phyloP scores from a whole-genome alignment of 2,113 vertebrate species.

The Mus spicilegus region DNA sequence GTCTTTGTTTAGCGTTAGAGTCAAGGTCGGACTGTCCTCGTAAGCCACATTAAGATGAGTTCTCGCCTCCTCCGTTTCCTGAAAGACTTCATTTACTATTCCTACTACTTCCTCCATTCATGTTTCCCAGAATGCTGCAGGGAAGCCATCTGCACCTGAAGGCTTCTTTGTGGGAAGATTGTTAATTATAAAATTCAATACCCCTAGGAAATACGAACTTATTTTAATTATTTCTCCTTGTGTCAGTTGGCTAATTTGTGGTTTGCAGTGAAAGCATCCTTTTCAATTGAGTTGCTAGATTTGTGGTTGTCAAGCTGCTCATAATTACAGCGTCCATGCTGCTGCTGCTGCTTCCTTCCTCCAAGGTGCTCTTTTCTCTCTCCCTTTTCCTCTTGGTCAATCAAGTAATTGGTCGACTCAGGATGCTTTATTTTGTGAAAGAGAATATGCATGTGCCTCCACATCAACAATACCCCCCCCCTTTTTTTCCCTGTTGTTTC shows the following conservation, averaged over 20 bases:
- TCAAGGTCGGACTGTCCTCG: not conserved
- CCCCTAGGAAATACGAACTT: slow-evolving; percentile 18
- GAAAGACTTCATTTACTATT: not conserved
- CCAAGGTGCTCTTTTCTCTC: not conserved
- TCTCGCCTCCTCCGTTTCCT: slow-evolving; percentile 48
- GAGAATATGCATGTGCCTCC: not conserved
- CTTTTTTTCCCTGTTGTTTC: not conserved
- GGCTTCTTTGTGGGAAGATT: slow-evolving; percentile 16
- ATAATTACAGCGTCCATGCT: not conserved
- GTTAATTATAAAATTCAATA: slow-evolving; percentile 49
- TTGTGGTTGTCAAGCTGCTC: not conserved
- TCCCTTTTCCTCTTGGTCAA: not conserved
- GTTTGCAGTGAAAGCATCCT: slow-evolving; percentile 8
- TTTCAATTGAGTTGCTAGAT: not conserved
- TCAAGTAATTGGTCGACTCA: not conserved
- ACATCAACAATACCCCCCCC: not conserved
- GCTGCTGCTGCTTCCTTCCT: not conserved
- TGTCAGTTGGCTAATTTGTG: not conserved
- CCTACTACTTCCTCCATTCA: not conserved
- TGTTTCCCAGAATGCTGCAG: slow-evolving; percentile 49
- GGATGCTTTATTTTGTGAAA: not conserved
- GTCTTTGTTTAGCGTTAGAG: not conserved
- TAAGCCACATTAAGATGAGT: slow-evolving; percentile 19
- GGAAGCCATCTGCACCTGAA: slow-evolving; percentile 46
- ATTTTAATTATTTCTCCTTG: slow-evolving; percentile 32